Evolutionary conservation across 2,888 invertebrate genomes (phyloP).

Genomic region (Diaprepes abbreviatus): DNA sequence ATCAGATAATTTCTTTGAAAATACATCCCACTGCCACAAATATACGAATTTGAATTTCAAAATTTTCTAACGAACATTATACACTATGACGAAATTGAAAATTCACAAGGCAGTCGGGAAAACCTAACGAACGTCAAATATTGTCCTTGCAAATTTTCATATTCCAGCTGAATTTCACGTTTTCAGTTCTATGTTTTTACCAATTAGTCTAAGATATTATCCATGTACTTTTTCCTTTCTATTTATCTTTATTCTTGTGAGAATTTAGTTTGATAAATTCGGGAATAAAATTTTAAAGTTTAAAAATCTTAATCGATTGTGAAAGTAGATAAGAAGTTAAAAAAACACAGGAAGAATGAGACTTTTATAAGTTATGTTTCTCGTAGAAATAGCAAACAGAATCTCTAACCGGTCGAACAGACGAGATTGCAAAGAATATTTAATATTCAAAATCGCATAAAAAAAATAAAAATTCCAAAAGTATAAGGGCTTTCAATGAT

Average conservation of each 20-base stretch:
- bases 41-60: constrained; percentile 9
- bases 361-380: too few species aligned
- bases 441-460: too few species aligned
- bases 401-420: too few species aligned
- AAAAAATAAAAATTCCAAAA: too few species aligned
- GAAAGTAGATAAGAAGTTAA: too few species aligned
- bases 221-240: background rate
- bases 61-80: constrained; percentile 11
- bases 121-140: constrained; percentile 26
- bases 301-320: too few species aligned
- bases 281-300: background rate
- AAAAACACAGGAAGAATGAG: too few species aligned
- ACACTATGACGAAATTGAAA: constrained; percentile 13
- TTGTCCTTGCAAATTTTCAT: constrained; percentile 15
- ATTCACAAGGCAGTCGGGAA: background rate
- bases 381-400: too few species aligned
- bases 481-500: too few species aligned
- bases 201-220: background rate
- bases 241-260: background rate
- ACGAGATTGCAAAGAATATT: too few species aligned
- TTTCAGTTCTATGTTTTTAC: constrained; percentile 9
- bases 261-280: background rate
- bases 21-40: background rate
- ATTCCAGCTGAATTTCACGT: constrained; percentile 5
- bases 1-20: background rate